Base-by-base conservation (phyloP, 2,797 vertebrate genomes). In the Agapornis canus region DNA sequence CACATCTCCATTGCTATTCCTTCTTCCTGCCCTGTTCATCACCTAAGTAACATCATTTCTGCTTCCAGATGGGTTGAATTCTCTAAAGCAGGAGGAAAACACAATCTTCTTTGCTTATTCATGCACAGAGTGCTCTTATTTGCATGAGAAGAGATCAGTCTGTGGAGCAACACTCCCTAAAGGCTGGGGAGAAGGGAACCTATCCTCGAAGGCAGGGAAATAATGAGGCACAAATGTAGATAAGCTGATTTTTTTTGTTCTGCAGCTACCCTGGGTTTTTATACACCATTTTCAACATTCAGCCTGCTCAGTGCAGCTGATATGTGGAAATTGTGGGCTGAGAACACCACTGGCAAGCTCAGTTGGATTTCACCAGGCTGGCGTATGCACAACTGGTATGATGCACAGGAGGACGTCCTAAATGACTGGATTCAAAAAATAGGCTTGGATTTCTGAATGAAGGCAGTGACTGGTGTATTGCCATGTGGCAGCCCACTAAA, bases 341-440 rank as follows among this genome's bases (percentile, higher is more conserved):
- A 54, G 59, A 92, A 85, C 56, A 40, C 14, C 51, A 6, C 54
- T 54, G 63, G 64, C 43, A 51, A 0, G 42, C 48, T 37, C 4
- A 0, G 73, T 3, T 80, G 72, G 20, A 17, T 60, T 65, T 86
- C 82, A 84, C 20, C 0, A 0, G 57, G 51, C 63, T 27, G 39
- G 42, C 1, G 0, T 49, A 6, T 0, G 0, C 14, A 2, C 43
- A 2, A 20, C 37, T 8, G 42, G 37, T 42, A 27, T 1, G 0
- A 26, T 22, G 63, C 66, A 48, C 31, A 78, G 79, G 68, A 61
- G 11, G 48, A 29, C 2, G 0, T 79, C 54, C 77, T 43, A 19
- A 79, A 63, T 26, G 65, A 35, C 54, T n/a, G 73, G 43, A 20
- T 90, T 84, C 52, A 68, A 51, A 70, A 91, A 61, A 2, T 4